A percentile compares a stretch with the other conserved stretches of the same genome.
These are phyloP conservation scores for Harpegnathos saltator DNA, from an alignment of 1,140 invertebrate genomes.

Conservation along the genomic window DNA sequence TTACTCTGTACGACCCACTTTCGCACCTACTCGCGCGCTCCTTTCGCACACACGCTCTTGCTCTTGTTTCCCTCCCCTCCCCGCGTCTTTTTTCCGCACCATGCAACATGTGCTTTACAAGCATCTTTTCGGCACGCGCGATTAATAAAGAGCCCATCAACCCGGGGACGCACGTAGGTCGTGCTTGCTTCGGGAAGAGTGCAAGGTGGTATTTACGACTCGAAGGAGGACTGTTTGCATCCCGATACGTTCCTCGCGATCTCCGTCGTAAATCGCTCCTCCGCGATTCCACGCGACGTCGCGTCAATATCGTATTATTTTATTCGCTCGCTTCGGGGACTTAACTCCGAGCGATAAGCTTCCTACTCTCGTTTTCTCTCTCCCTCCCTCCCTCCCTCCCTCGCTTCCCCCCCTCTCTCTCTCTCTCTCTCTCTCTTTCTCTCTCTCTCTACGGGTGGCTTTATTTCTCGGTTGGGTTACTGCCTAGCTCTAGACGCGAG, in stretches of 20 bases:
- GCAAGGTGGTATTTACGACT: background rate
- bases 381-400: background rate
- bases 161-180: background rate
- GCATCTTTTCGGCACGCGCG: background rate
- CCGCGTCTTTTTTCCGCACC: constrained; percentile 23
- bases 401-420: background rate
- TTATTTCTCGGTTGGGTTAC: constrained; percentile 55
- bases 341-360: constrained; percentile 53
- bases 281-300: background rate
- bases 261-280: constrained; percentile 3
- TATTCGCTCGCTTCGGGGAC: constrained; percentile 41
- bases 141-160: constrained; percentile 1
- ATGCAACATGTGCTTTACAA: constrained; percentile 32
- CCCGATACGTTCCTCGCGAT: background rate
- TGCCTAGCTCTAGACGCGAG: constrained; percentile 41
- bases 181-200: background rate
- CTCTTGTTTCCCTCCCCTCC: background rate
- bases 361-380: too few species aligned
- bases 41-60: constrained; percentile 36
- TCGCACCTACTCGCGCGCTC: constrained; percentile 12
- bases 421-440: background rate
- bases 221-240: background rate
- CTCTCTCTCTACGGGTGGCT: constrained; percentile 13
- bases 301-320: constrained; percentile 43
- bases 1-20: constrained; percentile 43